Conservation (phyloP, 1,140 invertebrate species). For the Phocides pigmalion region DNA sequence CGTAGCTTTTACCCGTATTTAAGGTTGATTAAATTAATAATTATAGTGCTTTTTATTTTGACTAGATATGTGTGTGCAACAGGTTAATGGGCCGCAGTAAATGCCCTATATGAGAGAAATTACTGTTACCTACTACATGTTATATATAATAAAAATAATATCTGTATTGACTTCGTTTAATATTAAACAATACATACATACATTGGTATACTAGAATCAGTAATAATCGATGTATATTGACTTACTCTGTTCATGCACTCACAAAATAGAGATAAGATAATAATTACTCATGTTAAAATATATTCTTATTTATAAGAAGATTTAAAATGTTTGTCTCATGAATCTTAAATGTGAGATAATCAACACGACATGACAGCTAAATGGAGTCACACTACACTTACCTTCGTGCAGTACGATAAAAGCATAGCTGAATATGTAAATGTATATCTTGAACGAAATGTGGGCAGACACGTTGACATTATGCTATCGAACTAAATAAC, state of each 20-base stretch:
- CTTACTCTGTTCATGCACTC: constrained; percentile 17
- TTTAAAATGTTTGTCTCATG: constrained; percentile 43
- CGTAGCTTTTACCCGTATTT: too few relatives aligned
- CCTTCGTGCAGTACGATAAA: constrained; percentile 54
- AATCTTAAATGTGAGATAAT: constrained; percentile 55
- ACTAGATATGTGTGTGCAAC: too few relatives aligned
- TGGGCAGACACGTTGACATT: constrained; percentile 77
- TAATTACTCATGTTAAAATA: constrained; percentile 33
- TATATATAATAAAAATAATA: too few relatives aligned
- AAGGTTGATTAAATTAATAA: too few relatives aligned
- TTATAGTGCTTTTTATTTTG: too few relatives aligned
- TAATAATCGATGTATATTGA: constrained; percentile 13
- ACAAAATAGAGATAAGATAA: constrained; percentile 22
- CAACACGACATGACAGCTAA: constrained; percentile 55
- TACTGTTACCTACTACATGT: too few relatives aligned
- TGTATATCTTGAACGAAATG: constrained; percentile 60
- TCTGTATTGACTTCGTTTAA: too few relatives aligned
- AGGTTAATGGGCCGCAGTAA: too few relatives aligned
- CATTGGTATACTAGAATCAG: constrained; percentile 8
- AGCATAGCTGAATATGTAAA: constrained; percentile 47
- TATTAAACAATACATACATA: too few relatives aligned
- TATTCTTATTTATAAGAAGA: constrained; percentile 35
- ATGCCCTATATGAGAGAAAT: too few relatives aligned
- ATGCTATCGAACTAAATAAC: constrained; percentile 62
- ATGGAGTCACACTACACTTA: constrained; percentile 54